These are phyloP conservation scores for Falco naumanni DNA, from an alignment of 2,797 vertebrate species.

Conservation along the genomic window DNA sequence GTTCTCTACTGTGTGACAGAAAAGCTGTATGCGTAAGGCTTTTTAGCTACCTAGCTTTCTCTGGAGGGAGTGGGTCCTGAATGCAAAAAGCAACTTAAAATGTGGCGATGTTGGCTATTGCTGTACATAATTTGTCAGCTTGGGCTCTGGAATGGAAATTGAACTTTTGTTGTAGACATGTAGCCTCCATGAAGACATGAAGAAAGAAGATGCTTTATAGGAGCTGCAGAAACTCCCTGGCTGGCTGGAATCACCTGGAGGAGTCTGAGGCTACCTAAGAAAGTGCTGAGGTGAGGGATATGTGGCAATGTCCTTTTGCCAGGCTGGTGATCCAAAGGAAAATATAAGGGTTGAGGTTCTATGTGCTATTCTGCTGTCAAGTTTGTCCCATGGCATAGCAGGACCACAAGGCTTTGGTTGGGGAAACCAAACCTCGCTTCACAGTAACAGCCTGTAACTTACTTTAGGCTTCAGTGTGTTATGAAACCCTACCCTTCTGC, in stretches of 20 bases:
- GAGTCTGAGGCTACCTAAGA: background rate
- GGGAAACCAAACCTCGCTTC: background rate
- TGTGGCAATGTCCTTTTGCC: background rate
- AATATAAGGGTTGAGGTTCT: background rate
- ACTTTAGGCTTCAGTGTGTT: background rate
- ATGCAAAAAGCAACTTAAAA: background rate
- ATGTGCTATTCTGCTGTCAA: background rate
- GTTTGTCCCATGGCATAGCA: background rate
- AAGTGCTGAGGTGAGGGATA: background rate
- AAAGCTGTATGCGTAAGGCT: background rate
- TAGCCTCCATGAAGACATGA: background rate
- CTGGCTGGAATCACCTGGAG: background rate
- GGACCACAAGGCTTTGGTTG: background rate
- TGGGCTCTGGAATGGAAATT: background rate
- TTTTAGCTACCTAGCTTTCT: background rate
- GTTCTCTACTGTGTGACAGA: background rate
- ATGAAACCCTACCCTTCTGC: background rate
- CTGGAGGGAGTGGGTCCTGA: background rate
- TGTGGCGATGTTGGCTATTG: background rate
- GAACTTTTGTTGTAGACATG: background rate
- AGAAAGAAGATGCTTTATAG: background rate
- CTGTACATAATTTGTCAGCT: background rate
- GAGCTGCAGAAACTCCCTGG: background rate
- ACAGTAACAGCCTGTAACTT: background rate
- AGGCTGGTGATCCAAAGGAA: background rate